Evolutionary conservation across 2,113 vertebrate species (phyloP).

Genomic region (Neogale vison): DNA sequence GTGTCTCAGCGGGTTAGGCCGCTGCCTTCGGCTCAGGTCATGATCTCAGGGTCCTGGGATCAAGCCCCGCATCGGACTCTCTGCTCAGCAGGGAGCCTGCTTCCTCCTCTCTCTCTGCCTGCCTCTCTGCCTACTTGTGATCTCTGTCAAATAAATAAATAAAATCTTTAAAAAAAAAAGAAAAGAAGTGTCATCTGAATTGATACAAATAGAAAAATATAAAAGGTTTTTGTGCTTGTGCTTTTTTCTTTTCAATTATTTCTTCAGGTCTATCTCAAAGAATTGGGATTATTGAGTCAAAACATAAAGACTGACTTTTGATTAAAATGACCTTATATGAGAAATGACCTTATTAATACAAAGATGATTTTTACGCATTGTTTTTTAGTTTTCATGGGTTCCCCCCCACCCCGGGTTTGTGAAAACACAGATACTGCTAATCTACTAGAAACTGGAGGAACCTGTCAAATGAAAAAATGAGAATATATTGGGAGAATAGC

Average conservation of each 20-base stretch:
- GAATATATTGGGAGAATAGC: not conserved
- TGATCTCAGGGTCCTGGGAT: too few species aligned
- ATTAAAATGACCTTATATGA: not conserved
- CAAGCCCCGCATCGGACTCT: too few species aligned
- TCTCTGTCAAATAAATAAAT: too few species aligned
- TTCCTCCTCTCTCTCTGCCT: too few species aligned
- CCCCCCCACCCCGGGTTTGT: not conserved
- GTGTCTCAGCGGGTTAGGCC: too few species aligned
- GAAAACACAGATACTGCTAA: not conserved
- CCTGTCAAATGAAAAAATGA: slow-evolving; percentile 1
- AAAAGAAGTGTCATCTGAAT: not conserved
- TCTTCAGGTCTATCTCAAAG: not conserved
- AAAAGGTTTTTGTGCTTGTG: slow-evolving; percentile 7
- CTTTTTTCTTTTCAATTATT: slow-evolving; percentile 23
- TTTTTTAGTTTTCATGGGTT: slow-evolving; percentile 24
- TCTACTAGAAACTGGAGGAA: not conserved
- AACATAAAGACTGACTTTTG: not conserved
- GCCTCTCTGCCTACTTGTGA: too few species aligned
- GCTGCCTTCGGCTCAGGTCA: too few species aligned
- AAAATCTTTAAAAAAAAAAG: too few species aligned
- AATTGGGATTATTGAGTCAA: slow-evolving; percentile 36
- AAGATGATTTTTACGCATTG: not conserved
- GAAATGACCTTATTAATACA: not conserved
- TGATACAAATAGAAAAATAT: not conserved
- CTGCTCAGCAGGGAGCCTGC: too few species aligned